Evolutionary conservation across 2,113 vertebrate species (phyloP).

Genomic region (Ptychochromis oligacanthus): DNA sequence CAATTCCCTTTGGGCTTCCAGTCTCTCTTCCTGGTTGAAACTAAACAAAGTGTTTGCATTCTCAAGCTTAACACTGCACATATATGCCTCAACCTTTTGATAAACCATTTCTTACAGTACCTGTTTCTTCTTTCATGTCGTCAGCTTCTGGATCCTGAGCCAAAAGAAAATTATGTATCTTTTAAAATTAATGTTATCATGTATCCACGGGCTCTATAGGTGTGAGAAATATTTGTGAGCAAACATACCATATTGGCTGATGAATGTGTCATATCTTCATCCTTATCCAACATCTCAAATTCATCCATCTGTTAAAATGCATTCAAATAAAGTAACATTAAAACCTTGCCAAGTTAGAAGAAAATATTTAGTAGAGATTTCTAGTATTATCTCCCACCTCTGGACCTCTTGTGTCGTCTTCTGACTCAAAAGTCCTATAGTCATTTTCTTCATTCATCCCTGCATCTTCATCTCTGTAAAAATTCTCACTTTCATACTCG

Average conservation of each 20-base stretch:
- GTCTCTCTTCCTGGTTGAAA: slow-evolving; percentile 76
- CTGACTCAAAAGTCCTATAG: slow-evolving; percentile 36
- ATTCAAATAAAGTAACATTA: neutral
- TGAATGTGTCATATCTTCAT: slow-evolving; percentile 31
- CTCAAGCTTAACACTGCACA: slow-evolving; percentile 67
- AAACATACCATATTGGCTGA: slow-evolving; percentile 44
- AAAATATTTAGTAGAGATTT: neutral
- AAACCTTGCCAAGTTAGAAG: neutral
- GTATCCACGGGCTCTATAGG: neutral
- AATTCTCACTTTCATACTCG: slow-evolving; percentile 64
- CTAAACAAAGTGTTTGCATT: slow-evolving; percentile 65
- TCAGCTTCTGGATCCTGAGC: slow-evolving; percentile 77
- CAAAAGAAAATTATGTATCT: neutral
- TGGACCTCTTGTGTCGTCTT: slow-evolving; percentile 64
- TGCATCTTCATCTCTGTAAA: slow-evolving; percentile 68
- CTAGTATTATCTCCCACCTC: slow-evolving; percentile 64
- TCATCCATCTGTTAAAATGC: slow-evolving; percentile 44
- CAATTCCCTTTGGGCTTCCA: slow-evolving; percentile 84
- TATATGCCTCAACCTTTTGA: slow-evolving; percentile 41
- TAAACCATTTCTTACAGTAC: slow-evolving; percentile 85
- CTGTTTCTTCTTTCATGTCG: slow-evolving; percentile 84
- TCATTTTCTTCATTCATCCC: slow-evolving; percentile 75
- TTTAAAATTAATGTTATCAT: neutral
- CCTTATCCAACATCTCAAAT: slow-evolving; percentile 33
- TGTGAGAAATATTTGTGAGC: neutral